These are phyloP conservation scores for Eclectus roratus DNA, from an alignment of 2,113 vertebrate species.

Conservation along the genomic window DNA sequence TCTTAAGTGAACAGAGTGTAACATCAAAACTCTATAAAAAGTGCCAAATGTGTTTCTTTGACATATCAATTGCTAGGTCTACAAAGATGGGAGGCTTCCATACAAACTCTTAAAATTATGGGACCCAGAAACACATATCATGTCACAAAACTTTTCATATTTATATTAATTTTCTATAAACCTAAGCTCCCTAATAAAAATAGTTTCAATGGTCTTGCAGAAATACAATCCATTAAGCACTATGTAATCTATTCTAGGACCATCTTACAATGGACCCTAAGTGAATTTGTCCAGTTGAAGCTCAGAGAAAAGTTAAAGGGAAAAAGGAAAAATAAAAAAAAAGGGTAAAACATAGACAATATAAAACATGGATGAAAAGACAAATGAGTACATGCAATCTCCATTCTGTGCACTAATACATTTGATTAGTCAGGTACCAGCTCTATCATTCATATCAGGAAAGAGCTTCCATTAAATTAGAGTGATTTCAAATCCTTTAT, in stretches of 20 bases:
- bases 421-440: constrained; percentile 50
- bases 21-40: background rate
- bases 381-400: constrained; percentile 40
- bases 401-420: constrained; percentile 23
- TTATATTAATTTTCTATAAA: constrained; percentile 57
- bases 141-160: constrained; percentile 4
- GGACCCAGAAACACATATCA: background rate
- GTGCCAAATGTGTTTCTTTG: background rate
- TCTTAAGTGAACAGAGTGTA: background rate
- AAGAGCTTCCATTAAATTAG: constrained; percentile 52
- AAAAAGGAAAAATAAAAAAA: background rate
- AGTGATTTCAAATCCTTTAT: constrained; percentile 46
- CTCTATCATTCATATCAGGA: constrained; percentile 23
- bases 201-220: constrained; percentile 17
- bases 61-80: background rate
- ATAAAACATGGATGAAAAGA: constrained; percentile 28
- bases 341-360: background rate
- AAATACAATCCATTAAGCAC: constrained; percentile 50
- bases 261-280: constrained; percentile 21
- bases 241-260: constrained; percentile 19
- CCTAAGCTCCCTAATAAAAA: constrained; percentile 28
- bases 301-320: background rate
- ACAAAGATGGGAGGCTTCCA: background rate
- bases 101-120: background rate
- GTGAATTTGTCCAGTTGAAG: constrained; percentile 28